Base-by-base conservation (phyloP, 1,140 invertebrate species). In the Lordiphosa collinella region DNA sequence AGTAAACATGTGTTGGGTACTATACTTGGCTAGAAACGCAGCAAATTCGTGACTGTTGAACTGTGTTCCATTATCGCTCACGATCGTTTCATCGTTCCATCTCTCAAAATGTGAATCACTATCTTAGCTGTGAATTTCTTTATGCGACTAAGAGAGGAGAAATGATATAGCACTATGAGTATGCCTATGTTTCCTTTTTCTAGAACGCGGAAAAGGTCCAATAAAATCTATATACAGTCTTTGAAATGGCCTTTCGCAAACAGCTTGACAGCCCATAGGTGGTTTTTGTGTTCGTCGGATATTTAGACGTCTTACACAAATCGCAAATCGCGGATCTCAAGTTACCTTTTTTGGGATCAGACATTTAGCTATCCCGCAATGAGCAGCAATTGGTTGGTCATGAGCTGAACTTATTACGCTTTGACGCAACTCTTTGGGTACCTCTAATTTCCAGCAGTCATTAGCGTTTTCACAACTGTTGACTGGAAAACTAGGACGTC, bases 1-100 rank as follows among this genome's bases (percentile, higher is more conserved):
- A 10, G 50, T 60, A 5, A 16, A 46, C 6, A 25, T n/a, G 12
- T 60, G 49, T 25, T 37, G n/a, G 1, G 41, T 13, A 25, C 50
- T 34, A 25, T 46, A 34, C 16, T 36, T 38, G 25, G 18, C 12
- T 31, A 11, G 11, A 35, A 41, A n/a, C 29, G 7, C 12, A 31
- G 34, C 31, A 46, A 37, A 37, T 55, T 18, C 11, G 1, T 36
- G 43, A 11, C 36, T 32, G 10, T 16, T 40, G 41, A 53, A 48
- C 16, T 32, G 31, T 22, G 29, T 54, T 1, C 31, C 31, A 32
- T 46, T 44, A 22, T 44, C 41, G n/a, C 41, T 44, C 10, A 44
- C 41, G 8, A 44, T 22, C 11, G 16, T 25, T 7, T 31, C 10
- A 11, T n/a, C 2, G 31, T 32, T 5, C 14, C 41, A 12, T 44